These are phyloP conservation scores for Aphelenchoides besseyi DNA, from an alignment of 1,140 invertebrate species.

Conservation along the genomic window DNA sequence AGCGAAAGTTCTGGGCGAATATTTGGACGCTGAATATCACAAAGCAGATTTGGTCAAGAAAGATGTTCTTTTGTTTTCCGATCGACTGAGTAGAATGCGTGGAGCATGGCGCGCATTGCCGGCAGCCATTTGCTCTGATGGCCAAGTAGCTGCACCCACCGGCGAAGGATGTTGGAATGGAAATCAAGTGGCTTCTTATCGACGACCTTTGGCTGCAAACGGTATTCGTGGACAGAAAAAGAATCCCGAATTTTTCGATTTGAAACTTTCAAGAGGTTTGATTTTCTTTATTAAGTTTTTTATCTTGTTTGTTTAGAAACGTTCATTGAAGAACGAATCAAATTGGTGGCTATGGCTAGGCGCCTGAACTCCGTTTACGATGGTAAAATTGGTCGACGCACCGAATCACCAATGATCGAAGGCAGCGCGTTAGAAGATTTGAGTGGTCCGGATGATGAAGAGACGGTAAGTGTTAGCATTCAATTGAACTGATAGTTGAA, in stretches of 20 bases:
- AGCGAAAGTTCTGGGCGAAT: slow-evolving; percentile 17
- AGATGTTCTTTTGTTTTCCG: slow-evolving; percentile 14
- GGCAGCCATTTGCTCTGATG: slow-evolving; percentile 17
- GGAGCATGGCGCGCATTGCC: neutral
- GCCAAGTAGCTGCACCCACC: neutral
- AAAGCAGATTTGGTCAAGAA: slow-evolving; percentile 24
- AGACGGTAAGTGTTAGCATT: slow-evolving; percentile 7
- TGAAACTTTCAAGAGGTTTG: slow-evolving; percentile 18
- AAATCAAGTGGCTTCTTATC: slow-evolving; percentile 12
- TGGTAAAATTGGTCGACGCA: neutral
- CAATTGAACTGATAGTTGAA: neutral
- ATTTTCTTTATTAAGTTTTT: too few relatives aligned
- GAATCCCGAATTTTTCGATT: slow-evolving; percentile 23
- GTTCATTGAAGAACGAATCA: slow-evolving; percentile 24
- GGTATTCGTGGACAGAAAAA: slow-evolving; percentile 18
- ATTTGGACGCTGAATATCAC: neutral
- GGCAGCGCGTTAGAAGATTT: slow-evolving; percentile 26
- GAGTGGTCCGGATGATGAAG: slow-evolving; percentile 24
- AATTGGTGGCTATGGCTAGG: slow-evolving; percentile 18
- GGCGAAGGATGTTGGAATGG: slow-evolving; percentile 24
- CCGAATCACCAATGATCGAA: neutral
- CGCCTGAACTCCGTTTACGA: slow-evolving; percentile 14
- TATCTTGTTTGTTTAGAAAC: too few relatives aligned
- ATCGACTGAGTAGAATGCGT: slow-evolving; percentile 2
- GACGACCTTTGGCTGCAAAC: neutral